These are phyloP conservation scores for Siphlonurus alternatus DNA, from an alignment of 2,888 invertebrate species.

Conservation along the genomic window DNA sequence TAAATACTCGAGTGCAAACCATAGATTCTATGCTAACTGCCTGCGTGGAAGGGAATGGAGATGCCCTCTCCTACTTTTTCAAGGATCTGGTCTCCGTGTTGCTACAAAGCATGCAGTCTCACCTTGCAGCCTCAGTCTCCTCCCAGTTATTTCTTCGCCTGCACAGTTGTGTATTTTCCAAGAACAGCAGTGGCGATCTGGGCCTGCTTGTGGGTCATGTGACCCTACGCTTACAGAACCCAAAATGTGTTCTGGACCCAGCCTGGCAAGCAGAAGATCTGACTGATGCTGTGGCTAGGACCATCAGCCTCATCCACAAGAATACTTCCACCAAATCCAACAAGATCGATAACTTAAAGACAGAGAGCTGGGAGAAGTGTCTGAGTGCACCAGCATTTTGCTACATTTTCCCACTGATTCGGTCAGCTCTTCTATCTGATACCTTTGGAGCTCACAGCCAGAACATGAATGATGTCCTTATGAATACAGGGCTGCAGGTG, in stretches of 20 bases:
- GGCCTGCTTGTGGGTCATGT: constrained; percentile 41
- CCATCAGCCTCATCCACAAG: constrained; percentile 39
- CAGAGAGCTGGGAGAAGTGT: not conserved
- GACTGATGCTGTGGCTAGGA: constrained; percentile 41
- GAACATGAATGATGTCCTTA: constrained; percentile 32
- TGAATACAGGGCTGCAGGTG: constrained; percentile 43
- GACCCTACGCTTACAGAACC: constrained; percentile 56
- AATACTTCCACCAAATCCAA: constrained; percentile 26
- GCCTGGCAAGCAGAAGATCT: constrained; percentile 61
- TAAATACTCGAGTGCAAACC: constrained; percentile 22
- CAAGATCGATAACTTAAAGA: not conserved
- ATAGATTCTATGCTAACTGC: constrained; percentile 13
- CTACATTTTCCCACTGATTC: constrained; percentile 64
- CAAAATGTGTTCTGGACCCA: constrained; percentile 60
- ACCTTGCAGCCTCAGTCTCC: constrained; percentile 55
- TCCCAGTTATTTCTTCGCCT: constrained; percentile 42
- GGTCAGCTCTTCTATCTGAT: constrained; percentile 35
- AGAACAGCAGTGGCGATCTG: constrained; percentile 15
- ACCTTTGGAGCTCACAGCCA: not conserved
- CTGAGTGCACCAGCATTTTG: constrained; percentile 53
- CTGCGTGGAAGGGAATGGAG: constrained; percentile 21
- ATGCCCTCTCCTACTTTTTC: constrained; percentile 32
- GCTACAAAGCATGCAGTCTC: constrained; percentile 50
- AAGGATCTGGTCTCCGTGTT: constrained; percentile 39
- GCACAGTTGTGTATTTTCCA: constrained; percentile 36